Base-by-base conservation (phyloP, 2,888 invertebrate genomes). In the Sycophila texana region DNA sequence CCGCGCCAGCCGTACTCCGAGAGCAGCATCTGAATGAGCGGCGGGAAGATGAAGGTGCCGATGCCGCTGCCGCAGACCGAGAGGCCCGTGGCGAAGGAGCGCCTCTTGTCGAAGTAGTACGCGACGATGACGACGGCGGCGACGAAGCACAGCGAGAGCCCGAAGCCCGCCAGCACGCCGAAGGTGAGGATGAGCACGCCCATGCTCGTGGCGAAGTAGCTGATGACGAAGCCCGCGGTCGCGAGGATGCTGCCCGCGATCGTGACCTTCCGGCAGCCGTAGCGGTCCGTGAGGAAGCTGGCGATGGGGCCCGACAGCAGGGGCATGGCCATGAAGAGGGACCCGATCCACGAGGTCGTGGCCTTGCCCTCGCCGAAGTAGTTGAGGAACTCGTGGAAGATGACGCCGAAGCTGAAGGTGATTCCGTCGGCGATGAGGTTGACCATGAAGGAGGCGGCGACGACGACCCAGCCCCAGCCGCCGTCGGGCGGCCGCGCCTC, bases 391-490 rank as follows among this genome's bases (percentile, higher is more conserved):
- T 97, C 95, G 2, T 96, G 95, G 90, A 94, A 97, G 86, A 98
- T 94, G 4, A 98, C 95, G 75, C 98, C 98, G 90, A 98, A 98
- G 83, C 96, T 96, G 91, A 97, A 97, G 0, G 97, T 97, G 83
- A 97, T 94, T 2, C 98, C 98, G 89, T 98, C 98, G 58, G 97
- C 97, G 85, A 98, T 96, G 82, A 97, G 92, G 89, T 97, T 97
- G 82, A 97, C 95, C 91, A 97, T 93, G 89, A 98, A 98, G 0
- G 97, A 95, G 30, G 96, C 96, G 81, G 95, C 94, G 0, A 98
- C 97, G 71, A 98, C 94, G 49, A 98, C 95, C 98, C 98, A 98
- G 5, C 97, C 97, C 95, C 96, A 97, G 16, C 97, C 97, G 13
- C 97, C 97, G 89, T 97, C 97, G 1, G 96, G 97, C 0, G 95